phyloP scores from a whole-genome alignment of 2,797 vertebrate genomes.

The Leuciscus waleckii region DNA sequence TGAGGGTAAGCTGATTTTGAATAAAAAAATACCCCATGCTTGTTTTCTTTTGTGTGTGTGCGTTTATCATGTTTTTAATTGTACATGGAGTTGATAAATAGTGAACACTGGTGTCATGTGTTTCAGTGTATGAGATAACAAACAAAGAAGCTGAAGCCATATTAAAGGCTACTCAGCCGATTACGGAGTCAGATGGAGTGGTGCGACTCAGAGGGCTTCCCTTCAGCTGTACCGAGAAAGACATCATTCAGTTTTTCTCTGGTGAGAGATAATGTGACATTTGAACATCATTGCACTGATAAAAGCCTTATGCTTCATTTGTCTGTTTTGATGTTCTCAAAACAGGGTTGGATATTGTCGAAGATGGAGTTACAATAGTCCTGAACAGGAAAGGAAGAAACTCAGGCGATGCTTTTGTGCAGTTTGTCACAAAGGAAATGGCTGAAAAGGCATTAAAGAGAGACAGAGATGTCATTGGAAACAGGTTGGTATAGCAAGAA shows the following conservation, averaged over 20 bases:
- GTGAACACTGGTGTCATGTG: not conserved
- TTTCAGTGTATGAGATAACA: slow-evolving; percentile 88
- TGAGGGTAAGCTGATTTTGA: slow-evolving; percentile 79
- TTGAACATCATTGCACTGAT: not conserved
- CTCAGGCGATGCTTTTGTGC: slow-evolving; percentile 87
- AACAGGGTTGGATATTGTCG: slow-evolving; percentile 84
- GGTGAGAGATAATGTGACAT: slow-evolving; percentile 71
- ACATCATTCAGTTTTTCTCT: slow-evolving; percentile 86
- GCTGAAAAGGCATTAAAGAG: slow-evolving; percentile 83
- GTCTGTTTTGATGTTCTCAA: not conserved
- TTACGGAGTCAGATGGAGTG: slow-evolving; percentile 69
- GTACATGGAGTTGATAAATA: not conserved
- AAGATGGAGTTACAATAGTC: slow-evolving; percentile 82
- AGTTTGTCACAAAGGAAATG: slow-evolving; percentile 84
- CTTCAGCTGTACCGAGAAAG: slow-evolving; percentile 81
- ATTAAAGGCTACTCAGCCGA: slow-evolving; percentile 70
- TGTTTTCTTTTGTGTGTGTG: not conserved
- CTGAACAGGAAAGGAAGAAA: slow-evolving; percentile 78
- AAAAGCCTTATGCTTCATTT: not conserved
- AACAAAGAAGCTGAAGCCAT: slow-evolving; percentile 85
- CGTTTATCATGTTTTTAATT: not conserved
- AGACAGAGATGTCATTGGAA: slow-evolving; percentile 86
- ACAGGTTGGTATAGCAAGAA: slow-evolving; percentile 74
- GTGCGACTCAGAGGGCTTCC: slow-evolving; percentile 90
- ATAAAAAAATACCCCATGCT: not conserved